Conservation (phyloP, 2,888 invertebrate genomes). For the Eumerus sabulonum region DNA sequence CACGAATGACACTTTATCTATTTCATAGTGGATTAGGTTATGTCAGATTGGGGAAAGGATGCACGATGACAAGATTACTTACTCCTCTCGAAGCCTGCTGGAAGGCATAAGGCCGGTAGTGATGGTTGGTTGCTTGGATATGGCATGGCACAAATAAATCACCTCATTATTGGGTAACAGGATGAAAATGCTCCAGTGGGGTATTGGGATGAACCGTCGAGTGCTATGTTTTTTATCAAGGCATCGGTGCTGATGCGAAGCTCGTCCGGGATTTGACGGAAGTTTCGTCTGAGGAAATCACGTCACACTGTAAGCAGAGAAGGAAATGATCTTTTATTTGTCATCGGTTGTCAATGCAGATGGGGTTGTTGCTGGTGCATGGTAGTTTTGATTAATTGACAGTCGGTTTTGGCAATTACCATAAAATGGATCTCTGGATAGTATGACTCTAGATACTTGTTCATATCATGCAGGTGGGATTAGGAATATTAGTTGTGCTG, state of each 20-base stretch:
- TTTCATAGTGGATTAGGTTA: slow-evolving; percentile 59
- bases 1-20: slow-evolving; percentile 61
- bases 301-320: slow-evolving; percentile 23
- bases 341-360: background rate
- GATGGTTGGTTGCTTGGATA: slow-evolving; percentile 17
- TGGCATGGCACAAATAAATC: slow-evolving; percentile 41
- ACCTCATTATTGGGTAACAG: slow-evolving; percentile 44
- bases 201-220: slow-evolving; percentile 22
- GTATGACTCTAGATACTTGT: no score
- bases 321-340: no score
- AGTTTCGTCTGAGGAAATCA: slow-evolving; percentile 6
- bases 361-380: background rate
- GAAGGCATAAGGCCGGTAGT: background rate
- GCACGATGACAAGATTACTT: slow-evolving; percentile 6
- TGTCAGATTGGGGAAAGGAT: slow-evolving; percentile 32
- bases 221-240: background rate
- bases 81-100: no score
- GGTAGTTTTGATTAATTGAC: slow-evolving; percentile 26
- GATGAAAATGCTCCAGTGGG: slow-evolving; percentile 38
- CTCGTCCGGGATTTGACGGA: no score
- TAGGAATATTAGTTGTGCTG: background rate
- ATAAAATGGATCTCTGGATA: no score
- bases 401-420: no score
- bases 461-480: slow-evolving; percentile 20
- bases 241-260: background rate